Evolutionary conservation across 2,888 invertebrate genomes (phyloP).

Genomic region (Orthonychiurus folsomi): DNA sequence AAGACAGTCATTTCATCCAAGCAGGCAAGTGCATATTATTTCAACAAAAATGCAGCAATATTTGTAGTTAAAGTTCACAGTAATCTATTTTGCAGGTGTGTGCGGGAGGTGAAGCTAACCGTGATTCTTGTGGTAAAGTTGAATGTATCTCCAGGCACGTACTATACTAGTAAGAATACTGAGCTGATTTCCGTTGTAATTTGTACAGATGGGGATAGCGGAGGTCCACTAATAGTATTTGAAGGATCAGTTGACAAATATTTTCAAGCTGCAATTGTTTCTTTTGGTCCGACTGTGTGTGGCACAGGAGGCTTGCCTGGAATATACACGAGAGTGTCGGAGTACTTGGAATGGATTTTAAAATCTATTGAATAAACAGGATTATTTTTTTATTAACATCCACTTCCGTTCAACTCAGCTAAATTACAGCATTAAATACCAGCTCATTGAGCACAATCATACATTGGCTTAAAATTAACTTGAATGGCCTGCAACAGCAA

Average conservation of each 20-base stretch:
- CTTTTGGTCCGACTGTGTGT: conserved; percentile 29
- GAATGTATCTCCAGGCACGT: no score
- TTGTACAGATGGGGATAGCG: conserved; percentile 21
- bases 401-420: no score
- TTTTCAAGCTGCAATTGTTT: conserved; percentile 33
- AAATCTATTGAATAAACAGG: conserved; percentile 21
- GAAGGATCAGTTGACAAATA: conserved; percentile 14
- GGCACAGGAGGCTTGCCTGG: conserved; percentile 20
- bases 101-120: conserved; percentile 20
- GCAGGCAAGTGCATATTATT: no score
- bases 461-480: no score
- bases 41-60: no score
- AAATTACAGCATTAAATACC: no score
- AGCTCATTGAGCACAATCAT: no score
- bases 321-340: conserved; percentile 27
- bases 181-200: background rate
- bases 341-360: conserved; percentile 28
- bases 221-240: conserved; percentile 29
- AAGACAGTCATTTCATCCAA: conserved; percentile 8
- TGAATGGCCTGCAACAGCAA: no score
- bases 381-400: no score
- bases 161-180: background rate
- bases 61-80: background rate
- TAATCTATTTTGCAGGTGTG: conserved; percentile 19
- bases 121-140: conserved; percentile 18